Evolutionary conservation across 2,888 invertebrate species (phyloP).

Genomic region (Stenodera caucasica): DNA sequence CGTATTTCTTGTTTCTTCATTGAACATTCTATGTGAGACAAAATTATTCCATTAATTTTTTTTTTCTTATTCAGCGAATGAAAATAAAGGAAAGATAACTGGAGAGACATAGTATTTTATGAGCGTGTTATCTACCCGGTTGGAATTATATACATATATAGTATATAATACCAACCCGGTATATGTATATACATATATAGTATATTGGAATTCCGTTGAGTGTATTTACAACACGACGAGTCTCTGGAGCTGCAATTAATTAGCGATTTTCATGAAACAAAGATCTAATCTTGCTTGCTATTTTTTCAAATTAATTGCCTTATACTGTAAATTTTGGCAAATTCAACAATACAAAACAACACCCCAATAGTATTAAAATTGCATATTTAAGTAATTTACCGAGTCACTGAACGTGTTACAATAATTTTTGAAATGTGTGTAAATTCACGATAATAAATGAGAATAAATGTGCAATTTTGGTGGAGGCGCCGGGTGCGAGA

Average conservation of each 20-base stretch:
- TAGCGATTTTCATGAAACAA: constrained; percentile 50
- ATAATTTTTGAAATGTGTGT: too few species aligned
- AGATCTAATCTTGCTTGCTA: constrained; percentile 43
- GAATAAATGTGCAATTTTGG: background rate
- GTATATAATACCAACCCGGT: too few species aligned
- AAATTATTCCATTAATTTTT: too few species aligned
- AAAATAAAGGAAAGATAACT: constrained; percentile 6
- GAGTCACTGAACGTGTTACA: too few species aligned
- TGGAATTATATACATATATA: too few species aligned
- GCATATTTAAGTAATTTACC: too few species aligned
- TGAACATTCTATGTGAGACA: too few species aligned
- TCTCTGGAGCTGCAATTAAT: constrained; percentile 49
- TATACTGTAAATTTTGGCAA: too few species aligned
- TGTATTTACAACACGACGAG: constrained; percentile 41
- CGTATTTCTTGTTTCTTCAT: too few species aligned
- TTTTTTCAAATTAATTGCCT: constrained; percentile 42
- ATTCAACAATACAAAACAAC: too few species aligned
- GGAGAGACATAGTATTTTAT: constrained; percentile 40
- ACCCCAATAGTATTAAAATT: background rate
- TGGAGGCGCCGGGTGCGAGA: constrained; percentile 1
- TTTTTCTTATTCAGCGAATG: background rate
- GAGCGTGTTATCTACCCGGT: constrained; percentile 40
- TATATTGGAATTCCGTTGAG: constrained; percentile 46
- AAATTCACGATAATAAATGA: too few species aligned
- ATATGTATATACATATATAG: too few species aligned